phyloP scores from a whole-genome alignment of 2,113 vertebrate genomes.

The Gymnobelideus leadbeateri region DNA sequence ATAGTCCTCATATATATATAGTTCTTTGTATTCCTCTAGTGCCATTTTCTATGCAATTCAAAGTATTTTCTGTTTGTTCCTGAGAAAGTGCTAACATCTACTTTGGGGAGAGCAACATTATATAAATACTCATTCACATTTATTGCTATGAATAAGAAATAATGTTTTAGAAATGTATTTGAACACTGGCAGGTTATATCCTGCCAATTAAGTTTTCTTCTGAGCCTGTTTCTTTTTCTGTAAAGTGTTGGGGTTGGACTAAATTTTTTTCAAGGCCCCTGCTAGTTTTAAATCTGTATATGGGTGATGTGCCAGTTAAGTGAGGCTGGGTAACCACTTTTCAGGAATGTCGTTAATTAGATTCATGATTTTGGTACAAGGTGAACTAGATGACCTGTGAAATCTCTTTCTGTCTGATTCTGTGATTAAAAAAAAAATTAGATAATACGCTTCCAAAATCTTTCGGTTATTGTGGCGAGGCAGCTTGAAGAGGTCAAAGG shows the following conservation, averaged over 20 bases:
- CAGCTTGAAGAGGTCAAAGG: constrained; percentile 43
- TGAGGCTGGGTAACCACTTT: neutral
- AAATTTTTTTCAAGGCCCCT: neutral
- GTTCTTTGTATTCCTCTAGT: neutral
- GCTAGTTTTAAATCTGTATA: neutral
- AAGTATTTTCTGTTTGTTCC: neutral
- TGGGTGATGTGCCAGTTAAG: neutral
- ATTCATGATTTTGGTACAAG: neutral
- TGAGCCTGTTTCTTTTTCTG: neutral
- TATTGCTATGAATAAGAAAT: neutral
- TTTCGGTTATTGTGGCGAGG: neutral
- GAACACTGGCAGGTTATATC: neutral
- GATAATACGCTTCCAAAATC: neutral
- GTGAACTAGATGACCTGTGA: neutral
- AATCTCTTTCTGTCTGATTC: neutral
- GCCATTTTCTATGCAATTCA: neutral
- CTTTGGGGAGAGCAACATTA: neutral
- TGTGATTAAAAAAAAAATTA: neutral
- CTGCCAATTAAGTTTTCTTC: neutral
- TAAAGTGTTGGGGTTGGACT: neutral
- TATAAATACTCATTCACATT: neutral
- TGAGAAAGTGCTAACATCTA: neutral
- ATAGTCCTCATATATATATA: neutral
- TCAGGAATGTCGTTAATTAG: neutral
- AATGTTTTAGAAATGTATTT: neutral